Conservation (phyloP, 2,797 vertebrate genomes). For the Ceyx erithaca region DNA sequence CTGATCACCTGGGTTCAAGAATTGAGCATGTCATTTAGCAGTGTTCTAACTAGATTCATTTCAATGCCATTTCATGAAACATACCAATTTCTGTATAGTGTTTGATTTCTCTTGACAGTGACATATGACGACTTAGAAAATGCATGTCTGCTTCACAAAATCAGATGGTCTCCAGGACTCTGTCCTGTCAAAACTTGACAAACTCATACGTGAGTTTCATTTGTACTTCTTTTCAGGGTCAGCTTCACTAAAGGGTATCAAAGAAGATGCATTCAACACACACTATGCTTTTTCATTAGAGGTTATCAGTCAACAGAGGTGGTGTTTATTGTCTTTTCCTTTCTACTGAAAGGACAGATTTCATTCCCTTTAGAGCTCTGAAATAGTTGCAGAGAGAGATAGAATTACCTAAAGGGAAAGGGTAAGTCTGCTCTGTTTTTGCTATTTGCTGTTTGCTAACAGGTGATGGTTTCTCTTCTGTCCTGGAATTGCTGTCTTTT, state of each 20-base stretch:
- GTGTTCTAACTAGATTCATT: background rate
- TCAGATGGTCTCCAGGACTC: background rate
- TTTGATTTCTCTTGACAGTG: background rate
- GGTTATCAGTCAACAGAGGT: background rate
- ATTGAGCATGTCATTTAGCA: background rate
- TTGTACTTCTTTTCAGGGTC: background rate
- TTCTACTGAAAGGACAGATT: background rate
- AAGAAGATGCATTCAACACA: background rate
- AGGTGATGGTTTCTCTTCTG: background rate
- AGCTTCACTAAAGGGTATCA: background rate
- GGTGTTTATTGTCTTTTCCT: background rate
- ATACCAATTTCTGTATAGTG: background rate
- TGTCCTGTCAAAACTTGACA: background rate
- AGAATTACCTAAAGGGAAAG: background rate
- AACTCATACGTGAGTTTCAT: background rate
- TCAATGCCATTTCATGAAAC: background rate
- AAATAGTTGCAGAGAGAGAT: background rate
- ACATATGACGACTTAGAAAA: background rate
- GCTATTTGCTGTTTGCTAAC: background rate
- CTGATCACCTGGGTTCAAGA: background rate
- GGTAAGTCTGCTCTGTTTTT: background rate
- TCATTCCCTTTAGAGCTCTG: background rate
- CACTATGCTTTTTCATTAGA: background rate
- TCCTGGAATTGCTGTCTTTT: background rate
- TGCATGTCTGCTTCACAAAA: background rate